phyloP scores from a whole-genome alignment of 2,888 invertebrate genomes.

The Sphaeridia pumilis region DNA sequence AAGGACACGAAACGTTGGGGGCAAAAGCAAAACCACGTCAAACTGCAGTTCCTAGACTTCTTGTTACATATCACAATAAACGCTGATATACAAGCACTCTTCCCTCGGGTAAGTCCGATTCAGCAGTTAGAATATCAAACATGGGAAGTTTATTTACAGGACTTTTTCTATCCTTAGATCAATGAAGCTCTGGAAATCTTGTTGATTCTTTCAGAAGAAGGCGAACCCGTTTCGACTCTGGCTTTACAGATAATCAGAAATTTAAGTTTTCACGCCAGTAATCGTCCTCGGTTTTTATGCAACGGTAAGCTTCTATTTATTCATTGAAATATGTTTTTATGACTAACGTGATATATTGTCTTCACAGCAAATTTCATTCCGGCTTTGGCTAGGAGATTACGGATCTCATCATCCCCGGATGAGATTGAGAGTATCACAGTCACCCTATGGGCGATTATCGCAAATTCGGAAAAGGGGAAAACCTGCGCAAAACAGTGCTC shows the following conservation, averaged over 20 bases:
- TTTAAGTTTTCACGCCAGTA: slow-evolving; percentile 46
- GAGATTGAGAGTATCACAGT: slow-evolving; percentile 27
- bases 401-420: slow-evolving; percentile 19
- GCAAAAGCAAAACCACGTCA: slow-evolving; percentile 24
- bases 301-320: slow-evolving; percentile 20
- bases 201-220: slow-evolving; percentile 17
- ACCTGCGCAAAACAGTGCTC: slow-evolving; percentile 24
- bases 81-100: slow-evolving; percentile 24
- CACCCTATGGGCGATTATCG: slow-evolving; percentile 28
- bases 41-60: slow-evolving; percentile 24
- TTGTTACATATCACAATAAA: slow-evolving; percentile 25
- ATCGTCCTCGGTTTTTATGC: slow-evolving; percentile 44
- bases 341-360: background rate
- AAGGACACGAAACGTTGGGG: slow-evolving; percentile 32
- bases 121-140: background rate
- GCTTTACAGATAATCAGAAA: slow-evolving; percentile 47
- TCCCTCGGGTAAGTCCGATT: slow-evolving; percentile 25
- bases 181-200: slow-evolving; percentile 29
- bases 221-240: slow-evolving; percentile 14
- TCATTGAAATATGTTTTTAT: background rate
- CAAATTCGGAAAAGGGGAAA: slow-evolving; percentile 33
- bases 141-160: background rate
- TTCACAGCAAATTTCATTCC: slow-evolving; percentile 21
- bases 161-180: slow-evolving; percentile 15
- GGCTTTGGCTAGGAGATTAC: slow-evolving; percentile 19